phyloP scores from a whole-genome alignment of 2,113 vertebrate genomes.

The western clawed frog (Xenopus tropicalis) region UCB_Xtro_10.0 CM004444.2:149052001-149052500 shows the following conservation, averaged over 20 bases:
- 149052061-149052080: conserved; percentile 59
- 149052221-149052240: conserved; percentile 54
- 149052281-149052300: conserved; percentile 53
- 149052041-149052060: conserved; percentile 58
- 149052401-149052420: background rate
- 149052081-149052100: conserved; percentile 62
- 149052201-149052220: conserved; percentile 55
- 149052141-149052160: conserved; percentile 57
- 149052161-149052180: conserved; percentile 62
- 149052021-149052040: conserved; percentile 51
- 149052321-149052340: conserved; percentile 46
- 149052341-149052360: background rate
- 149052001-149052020: conserved; percentile 53
- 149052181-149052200: conserved; percentile 56
- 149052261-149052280: conserved; percentile 60
- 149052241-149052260: conserved; percentile 53
- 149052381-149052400: background rate
- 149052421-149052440: background rate
- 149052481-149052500: no score
- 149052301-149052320: conserved; percentile 47
- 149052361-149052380: background rate
- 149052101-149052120: conserved; percentile 56
- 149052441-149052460: background rate
- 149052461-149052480: no score
- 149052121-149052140: conserved; percentile 58